Evolutionary conservation across 2,113 vertebrate species (phyloP).

Genomic region (Sturnus vulgaris): DNA sequence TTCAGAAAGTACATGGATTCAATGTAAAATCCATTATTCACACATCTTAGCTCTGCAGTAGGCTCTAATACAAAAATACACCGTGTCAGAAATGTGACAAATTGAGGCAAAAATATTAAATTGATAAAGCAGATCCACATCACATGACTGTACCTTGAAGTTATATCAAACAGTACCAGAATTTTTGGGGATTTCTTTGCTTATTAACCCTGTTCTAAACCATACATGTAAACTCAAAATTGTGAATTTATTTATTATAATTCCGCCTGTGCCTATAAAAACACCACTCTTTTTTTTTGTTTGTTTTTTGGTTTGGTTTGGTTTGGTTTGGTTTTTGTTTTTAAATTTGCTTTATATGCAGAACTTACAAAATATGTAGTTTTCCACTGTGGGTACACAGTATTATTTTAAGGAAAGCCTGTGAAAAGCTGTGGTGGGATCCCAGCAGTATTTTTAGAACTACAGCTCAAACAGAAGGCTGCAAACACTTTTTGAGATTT

Average conservation of each 20-base stretch:
- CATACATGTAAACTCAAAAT: background rate
- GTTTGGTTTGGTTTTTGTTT: no score
- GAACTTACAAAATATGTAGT: background rate
- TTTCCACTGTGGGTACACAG: background rate
- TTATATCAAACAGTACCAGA: background rate
- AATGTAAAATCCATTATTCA: background rate
- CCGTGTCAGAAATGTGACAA: background rate
- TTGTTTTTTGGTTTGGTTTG: no score
- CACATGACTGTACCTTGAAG: background rate
- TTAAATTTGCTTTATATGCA: background rate
- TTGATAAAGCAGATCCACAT: background rate
- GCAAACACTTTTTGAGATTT: background rate
- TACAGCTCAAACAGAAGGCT: background rate
- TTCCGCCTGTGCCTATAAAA: background rate
- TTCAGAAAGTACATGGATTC: background rate
- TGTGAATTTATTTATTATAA: fast-evolving
- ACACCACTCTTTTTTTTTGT: background rate
- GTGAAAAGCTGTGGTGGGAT: background rate
- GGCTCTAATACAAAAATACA: background rate
- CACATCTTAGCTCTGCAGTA: background rate
- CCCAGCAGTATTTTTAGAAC: background rate
- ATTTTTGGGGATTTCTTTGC: background rate
- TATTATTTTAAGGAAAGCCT: background rate
- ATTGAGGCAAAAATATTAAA: background rate
- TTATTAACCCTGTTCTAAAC: background rate